Base-by-base conservation (phyloP, 2,113 vertebrate genomes). In the Chrysemys picta region DNA sequence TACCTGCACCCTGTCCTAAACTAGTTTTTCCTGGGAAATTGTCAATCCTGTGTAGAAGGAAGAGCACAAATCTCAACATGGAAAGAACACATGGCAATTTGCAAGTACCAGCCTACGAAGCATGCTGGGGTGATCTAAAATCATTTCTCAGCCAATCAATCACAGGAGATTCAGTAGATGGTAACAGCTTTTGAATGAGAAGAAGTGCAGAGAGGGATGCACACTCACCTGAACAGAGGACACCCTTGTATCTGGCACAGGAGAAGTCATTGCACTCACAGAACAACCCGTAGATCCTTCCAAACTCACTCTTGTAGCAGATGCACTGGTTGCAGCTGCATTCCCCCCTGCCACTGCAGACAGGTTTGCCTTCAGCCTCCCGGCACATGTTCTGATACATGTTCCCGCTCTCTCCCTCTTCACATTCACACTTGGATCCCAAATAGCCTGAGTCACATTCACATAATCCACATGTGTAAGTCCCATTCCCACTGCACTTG, bases 221-320 rank as follows among this genome's bases (percentile, higher is more conserved):
- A n/a, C 1, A 89, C 99, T 97, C 98, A 99, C 99, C 99, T 98
- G 99, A 99, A 98, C 99, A 99, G 89, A 99, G 99, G 89, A 99
- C 87, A 14, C 99, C 99, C 96, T 99, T 99, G 98, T 99, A 99
- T 35, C 99, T 98, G 84, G 99, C 99, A 3, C 99, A 99, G 94
- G 99, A 99, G 98, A 99, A 99, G 98, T 99, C 99, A 8, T 99
- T 99, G 0, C 99, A 99, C 97, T 99, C 99, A 56, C 99, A 99
- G 99, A 99, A 99, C 89, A 98, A 97, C 22, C 99, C 99, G 2
- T 99, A 99, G 97, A 99, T 99, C 98, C 99, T 99, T 19, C 99
- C 99, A 0, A 99, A 99, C 97, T 99, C 99, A 0, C 99, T 99
- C 97, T 99, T 98, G 2, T 99, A 99, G 98, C 99, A 99, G 86